phyloP scores from a whole-genome alignment of 2,113 vertebrate genomes.

The Nansenia antarctica region DNA sequence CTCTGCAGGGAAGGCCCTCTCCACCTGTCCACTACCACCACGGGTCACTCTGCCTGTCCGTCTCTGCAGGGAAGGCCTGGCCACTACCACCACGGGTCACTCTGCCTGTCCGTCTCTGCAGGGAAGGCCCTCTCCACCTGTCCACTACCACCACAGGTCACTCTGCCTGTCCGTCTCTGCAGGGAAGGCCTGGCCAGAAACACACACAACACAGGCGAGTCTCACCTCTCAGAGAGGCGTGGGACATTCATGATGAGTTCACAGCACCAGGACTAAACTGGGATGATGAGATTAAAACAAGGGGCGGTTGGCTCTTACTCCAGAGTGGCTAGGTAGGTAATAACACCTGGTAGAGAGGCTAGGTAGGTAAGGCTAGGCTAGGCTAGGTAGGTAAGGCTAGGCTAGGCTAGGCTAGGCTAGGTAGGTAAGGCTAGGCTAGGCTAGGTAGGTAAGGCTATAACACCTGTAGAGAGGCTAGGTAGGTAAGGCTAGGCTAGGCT shows the following conservation, averaged over 20 bases:
- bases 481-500: too few species aligned
- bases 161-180: neutral
- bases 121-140: neutral
- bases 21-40: slow-evolving; percentile 27
- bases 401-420: too few species aligned
- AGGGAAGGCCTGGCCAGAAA: too few species aligned
- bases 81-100: neutral
- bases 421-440: too few species aligned
- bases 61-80: slow-evolving; percentile 31
- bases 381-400: too few species aligned
- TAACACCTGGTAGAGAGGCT: neutral
- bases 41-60: slow-evolving; percentile 34
- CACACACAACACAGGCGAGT: neutral
- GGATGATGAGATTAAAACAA: too few species aligned
- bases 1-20: slow-evolving; percentile 25
- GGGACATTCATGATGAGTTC: neutral
- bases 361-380: neutral
- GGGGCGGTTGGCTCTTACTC: neutral
- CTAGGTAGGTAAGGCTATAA: too few species aligned
- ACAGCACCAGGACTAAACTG: too few species aligned
- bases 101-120: slow-evolving; percentile 25
- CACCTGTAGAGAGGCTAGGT: neutral
- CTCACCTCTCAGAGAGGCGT: neutral
- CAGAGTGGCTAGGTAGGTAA: neutral
- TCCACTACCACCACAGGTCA: neutral